These are phyloP conservation scores for Deilephila porcellus DNA, from an alignment of 2,888 invertebrate genomes.

Conservation along the genomic window DNA sequence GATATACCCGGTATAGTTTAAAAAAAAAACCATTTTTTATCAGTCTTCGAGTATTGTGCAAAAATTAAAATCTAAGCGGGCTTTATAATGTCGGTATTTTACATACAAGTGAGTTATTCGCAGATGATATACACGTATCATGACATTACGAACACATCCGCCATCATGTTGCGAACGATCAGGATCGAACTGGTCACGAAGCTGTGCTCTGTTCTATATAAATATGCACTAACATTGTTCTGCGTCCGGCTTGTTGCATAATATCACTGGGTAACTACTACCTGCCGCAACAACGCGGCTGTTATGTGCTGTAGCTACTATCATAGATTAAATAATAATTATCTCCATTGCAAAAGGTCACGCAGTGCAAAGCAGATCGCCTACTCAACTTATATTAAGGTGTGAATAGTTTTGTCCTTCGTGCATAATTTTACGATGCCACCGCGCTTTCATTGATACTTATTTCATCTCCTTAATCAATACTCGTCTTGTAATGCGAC, in stretches of 20 bases:
- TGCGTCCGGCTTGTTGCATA: constrained; percentile 80
- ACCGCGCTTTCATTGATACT: not conserved
- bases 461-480: not conserved
- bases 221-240: constrained; percentile 72
- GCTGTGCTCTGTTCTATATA: constrained; percentile 49
- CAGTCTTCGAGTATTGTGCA: not conserved
- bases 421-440: not conserved
- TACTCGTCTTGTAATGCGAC: not conserved
- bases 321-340: constrained; percentile 67
- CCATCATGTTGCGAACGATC: constrained; percentile 50
- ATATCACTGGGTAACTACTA: constrained; percentile 61
- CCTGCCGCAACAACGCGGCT: constrained; percentile 54
- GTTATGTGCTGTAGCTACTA: constrained; percentile 54
- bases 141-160: constrained; percentile 59
- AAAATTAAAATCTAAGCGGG: not conserved
- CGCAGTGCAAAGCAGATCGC: constrained; percentile 55
- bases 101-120: constrained; percentile 18
- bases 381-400: constrained; percentile 38
- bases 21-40: not conserved
- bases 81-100: not conserved
- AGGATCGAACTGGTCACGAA: constrained; percentile 70
- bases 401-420: constrained; percentile 4
- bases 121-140: constrained; percentile 36
- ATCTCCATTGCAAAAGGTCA: constrained; percentile 58
- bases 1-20: no score